A percentile compares a stretch with the other conserved stretches of the same genome.
Conservation (phyloP, 2,113 vertebrate genomes). For the Rhagologus leucostigma region DNA sequence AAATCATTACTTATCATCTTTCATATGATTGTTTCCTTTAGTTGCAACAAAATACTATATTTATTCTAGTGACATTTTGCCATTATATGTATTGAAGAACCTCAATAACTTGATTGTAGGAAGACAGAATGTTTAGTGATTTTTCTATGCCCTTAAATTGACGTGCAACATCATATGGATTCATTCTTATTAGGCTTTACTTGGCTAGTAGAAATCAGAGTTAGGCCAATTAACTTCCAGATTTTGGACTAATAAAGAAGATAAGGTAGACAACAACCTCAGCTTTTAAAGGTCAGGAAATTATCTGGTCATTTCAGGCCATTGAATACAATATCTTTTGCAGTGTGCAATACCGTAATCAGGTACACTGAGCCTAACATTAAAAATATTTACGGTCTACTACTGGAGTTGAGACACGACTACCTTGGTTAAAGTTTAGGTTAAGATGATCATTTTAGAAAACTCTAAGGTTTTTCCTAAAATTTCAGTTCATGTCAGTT, state of each 20-base stretch:
- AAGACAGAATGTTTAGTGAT: background rate
- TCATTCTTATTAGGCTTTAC: background rate
- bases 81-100: background rate
- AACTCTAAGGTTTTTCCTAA: background rate
- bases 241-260: background rate
- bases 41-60: background rate
- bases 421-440: background rate
- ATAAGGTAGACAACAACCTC: background rate
- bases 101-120: background rate
- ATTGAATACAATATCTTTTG: background rate
- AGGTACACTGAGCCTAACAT: fast-evolving
- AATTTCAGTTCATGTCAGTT: background rate
- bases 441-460: background rate
- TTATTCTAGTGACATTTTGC: background rate
- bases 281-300: background rate
- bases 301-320: background rate
- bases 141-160: background rate
- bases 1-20: background rate
- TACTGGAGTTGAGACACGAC: background rate
- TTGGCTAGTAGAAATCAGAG: background rate
- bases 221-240: background rate
- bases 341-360: background rate
- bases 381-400: background rate
- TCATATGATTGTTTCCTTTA: background rate
- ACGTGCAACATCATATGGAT: background rate